Percentiles rank a stretch among this genome's conserved stretches.
phyloP scores from a whole-genome alignment of 2,797 vertebrate genomes.

The Halcyon smyrnensis region DNA sequence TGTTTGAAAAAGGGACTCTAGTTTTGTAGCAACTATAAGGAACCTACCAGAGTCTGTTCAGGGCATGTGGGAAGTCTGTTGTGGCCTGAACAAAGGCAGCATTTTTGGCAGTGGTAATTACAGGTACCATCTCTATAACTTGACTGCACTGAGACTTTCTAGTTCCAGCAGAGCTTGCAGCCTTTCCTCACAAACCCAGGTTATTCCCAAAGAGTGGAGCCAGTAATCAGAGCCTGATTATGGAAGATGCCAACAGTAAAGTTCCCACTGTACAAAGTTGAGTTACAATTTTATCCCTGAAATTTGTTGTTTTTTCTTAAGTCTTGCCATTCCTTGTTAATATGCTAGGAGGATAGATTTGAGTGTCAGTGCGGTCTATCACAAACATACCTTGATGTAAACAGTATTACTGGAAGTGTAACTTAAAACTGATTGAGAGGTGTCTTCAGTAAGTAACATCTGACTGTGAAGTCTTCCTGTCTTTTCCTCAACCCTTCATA shows the following conservation, averaged over 20 bases:
- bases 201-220: neutral
- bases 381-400: neutral
- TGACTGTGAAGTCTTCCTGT: neutral
- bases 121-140: neutral
- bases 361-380: neutral
- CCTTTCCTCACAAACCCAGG: neutral
- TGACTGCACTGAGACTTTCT: neutral
- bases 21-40: neutral
- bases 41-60: neutral
- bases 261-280: neutral
- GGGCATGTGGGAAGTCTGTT: neutral
- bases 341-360: neutral
- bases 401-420: neutral
- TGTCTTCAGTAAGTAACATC: neutral
- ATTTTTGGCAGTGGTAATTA: neutral
- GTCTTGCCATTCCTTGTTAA: neutral
- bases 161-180: neutral
- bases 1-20: neutral
- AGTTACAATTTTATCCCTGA: neutral
- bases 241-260: neutral
- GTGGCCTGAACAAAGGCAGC: neutral
- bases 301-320: neutral
- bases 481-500: neutral
- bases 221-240: neutral
- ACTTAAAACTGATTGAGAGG: neutral